These are phyloP conservation scores for Ariopsis seemanni DNA, from an alignment of 2,113 vertebrate genomes.

Conservation along the genomic window DNA sequence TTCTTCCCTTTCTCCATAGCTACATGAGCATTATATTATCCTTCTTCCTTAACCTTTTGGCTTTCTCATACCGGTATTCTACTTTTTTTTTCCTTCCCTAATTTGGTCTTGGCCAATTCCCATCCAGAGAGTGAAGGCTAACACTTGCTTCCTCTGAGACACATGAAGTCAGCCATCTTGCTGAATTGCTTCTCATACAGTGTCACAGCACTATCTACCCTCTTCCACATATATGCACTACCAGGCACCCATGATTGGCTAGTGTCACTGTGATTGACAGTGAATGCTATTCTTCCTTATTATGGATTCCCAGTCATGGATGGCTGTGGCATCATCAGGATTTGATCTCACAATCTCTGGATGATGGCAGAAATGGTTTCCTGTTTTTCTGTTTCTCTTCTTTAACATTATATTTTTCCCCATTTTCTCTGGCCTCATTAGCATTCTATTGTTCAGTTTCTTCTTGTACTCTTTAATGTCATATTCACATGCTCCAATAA, in stretches of 20 bases:
- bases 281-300: not conserved
- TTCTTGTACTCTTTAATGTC: not conserved
- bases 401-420: not conserved
- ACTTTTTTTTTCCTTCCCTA: not conserved
- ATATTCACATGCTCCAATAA: not conserved
- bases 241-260: not conserved
- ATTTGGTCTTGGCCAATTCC: not conserved
- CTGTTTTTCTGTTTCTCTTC: not conserved
- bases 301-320: not conserved
- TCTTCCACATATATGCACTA: not conserved
- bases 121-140: not conserved
- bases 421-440: not conserved
- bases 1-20: not conserved
- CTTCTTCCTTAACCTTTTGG: not conserved
- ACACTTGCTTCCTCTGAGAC: not conserved
- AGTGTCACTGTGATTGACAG: not conserved
- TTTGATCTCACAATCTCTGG: not conserved
- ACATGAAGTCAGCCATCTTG: not conserved
- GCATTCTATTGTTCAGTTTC: not conserved
- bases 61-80: not conserved
- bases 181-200: not conserved
- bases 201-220: not conserved
- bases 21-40: not conserved
- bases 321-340: not conserved
- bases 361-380: not conserved